Conservation (phyloP, 1,140 invertebrate genomes). For the Cardiocondyla obscurior region DNA sequence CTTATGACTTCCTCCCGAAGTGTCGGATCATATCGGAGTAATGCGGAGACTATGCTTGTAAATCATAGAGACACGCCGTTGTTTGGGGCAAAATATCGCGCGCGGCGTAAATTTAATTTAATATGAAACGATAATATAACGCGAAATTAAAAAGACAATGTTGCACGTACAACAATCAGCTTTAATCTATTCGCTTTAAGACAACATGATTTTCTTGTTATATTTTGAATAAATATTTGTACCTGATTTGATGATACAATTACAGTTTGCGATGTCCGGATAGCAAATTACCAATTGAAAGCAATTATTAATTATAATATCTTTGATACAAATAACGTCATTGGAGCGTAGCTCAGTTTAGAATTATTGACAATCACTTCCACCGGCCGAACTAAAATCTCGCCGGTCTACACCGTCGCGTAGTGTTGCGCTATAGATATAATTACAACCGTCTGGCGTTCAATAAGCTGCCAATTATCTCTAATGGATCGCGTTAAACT, state of each 20-base stretch:
- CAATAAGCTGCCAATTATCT: constrained; percentile 48
- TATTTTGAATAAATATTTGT: neutral
- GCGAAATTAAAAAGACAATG: neutral
- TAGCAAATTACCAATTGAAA: neutral
- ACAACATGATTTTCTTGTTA: neutral
- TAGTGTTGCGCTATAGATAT: neutral
- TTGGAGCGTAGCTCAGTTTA: constrained; percentile 18
- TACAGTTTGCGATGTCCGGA: neutral
- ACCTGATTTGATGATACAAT: constrained; percentile 9
- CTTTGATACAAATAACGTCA: neutral
- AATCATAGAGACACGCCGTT: neutral
- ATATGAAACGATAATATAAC: neutral
- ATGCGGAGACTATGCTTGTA: neutral
- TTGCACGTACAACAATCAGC: neutral
- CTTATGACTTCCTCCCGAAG: constrained; percentile 16
- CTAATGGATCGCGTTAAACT: constrained; percentile 49
- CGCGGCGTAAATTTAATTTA: neutral
- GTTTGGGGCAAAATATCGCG: neutral
- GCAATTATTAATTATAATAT: constrained; percentile 23
- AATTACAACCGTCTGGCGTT: constrained; percentile 41
- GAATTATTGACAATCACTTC: constrained; percentile 37
- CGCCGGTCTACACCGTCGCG: neutral
- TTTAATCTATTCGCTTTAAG: too few species aligned
- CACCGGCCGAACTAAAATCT: constrained; percentile 13
- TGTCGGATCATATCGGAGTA: neutral